Evolutionary conservation across 92 coral and sea anemone genomes (phyloP), one percentile per base, ranked within the genome.

Genomic region (Hydrozoanthus gracilis): DNA sequence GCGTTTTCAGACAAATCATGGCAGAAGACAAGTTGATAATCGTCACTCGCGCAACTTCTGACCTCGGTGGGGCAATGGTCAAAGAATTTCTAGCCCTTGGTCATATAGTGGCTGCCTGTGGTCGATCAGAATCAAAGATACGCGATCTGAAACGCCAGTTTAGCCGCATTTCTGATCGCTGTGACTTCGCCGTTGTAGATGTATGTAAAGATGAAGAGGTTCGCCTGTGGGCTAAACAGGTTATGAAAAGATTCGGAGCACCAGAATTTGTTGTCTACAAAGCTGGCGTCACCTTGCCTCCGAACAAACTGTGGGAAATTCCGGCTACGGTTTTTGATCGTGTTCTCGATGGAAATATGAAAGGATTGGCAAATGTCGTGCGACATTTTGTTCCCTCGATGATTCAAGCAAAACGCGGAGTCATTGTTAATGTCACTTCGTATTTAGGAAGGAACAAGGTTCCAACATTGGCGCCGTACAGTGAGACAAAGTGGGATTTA

Each of bases 301-400:
- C 82, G 7, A 65, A 44, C 11, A 87, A 87, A 60, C 76, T 87
- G 10, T 87, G 89, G 89, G 89, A 87, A 67, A 75, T 87, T 27
- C 85, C 89, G 17, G 89, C 86, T 7, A 49, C 70, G 6, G 89
- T 77, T 45, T 87, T 87, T 54, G 83, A 87, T 52, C 84, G 85
- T 47, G 89, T 87, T 35, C 58, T 87, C 8, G 89, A 87, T 48
- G 89, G 82, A 13, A 77, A 87, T 44, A 49, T 78, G 16, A 87
- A 87, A 61, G 89, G 89, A 1, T 13, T 82, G 74, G 85, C 89
- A 6, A 87, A 87, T 44, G 83, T 77, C 8, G 83, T 77, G 75
- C 89, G 89, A 58, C 89, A 87, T 78, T 87, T 87, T 87, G 86
- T 87, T 12, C 89, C 89, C 35, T 80, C 60, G 7, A 80, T 80